Conservation (phyloP, 2,888 invertebrate genomes). For the Xylocampa areola region DNA sequence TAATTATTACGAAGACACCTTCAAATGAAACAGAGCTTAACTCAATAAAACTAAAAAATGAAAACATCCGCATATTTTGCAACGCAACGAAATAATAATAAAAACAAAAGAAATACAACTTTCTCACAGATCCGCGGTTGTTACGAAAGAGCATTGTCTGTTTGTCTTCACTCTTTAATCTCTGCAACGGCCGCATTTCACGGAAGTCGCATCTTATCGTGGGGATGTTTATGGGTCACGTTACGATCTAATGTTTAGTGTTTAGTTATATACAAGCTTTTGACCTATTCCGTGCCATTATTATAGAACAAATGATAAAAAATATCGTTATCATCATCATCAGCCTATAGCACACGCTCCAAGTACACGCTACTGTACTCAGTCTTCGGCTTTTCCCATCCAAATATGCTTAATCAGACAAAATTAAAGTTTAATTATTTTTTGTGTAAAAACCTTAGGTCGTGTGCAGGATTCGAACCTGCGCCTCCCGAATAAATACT, state of each 20-base stretch:
- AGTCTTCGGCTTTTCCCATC: too few relatives aligned
- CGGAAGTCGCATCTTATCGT: conserved; percentile 56
- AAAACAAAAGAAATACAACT: conserved; percentile 19
- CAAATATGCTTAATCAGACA: too few relatives aligned
- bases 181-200: conserved; percentile 52
- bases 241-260: conserved; percentile 31
- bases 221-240: conserved; percentile 37
- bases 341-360: too few relatives aligned
- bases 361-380: too few relatives aligned
- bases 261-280: neutral
- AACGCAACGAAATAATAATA: conserved; percentile 26
- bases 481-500: too few relatives aligned
- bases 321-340: too few relatives aligned
- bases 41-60: conserved; percentile 3
- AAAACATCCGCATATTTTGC: conserved; percentile 22
- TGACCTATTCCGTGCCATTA: too few relatives aligned
- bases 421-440: too few relatives aligned
- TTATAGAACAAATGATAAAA: too few relatives aligned
- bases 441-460: too few relatives aligned
- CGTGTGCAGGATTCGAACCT: too few relatives aligned
- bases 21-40: conserved; percentile 18
- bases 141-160: conserved; percentile 54
- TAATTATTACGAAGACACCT: conserved; percentile 8
- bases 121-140: conserved; percentile 42
- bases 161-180: conserved; percentile 57